Base-by-base conservation (phyloP, 2,888 invertebrate genomes). In the Saturnia pavonia region DNA sequence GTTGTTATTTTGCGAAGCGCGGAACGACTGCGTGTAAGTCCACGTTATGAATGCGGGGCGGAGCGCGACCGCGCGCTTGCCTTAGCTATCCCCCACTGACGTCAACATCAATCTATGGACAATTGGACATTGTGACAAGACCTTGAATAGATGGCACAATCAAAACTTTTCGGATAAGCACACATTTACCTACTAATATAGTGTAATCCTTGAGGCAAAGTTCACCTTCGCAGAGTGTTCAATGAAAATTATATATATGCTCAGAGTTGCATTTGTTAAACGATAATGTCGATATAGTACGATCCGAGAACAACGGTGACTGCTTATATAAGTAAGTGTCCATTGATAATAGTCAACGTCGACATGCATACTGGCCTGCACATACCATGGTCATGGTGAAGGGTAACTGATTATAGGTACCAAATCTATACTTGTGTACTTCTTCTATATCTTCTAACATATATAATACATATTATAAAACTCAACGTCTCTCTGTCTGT, bases 51-150 rank as follows among this genome's bases (percentile, higher is more conserved):
- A 40, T 69, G 69, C 51, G 48, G 40, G 63, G 65, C 42, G 40
- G n/a, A 65, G 4, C 25, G 25, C 57, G 40, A 70, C 27, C 65
- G 34, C 45, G 14, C 40, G 51, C 42, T 63, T 71, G 72, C 71
- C 34, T 69, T 67, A 68, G 67, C 72, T 57, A 68, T 69, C 70
- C 74, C 71, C 63, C 73, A 72, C 68, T 74, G 74, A 75, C 76
- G 74, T 81, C 75, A 54, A 76, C 73, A 70, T 77, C 75, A 83
- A 85, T 87, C 84, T 86, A 85, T 86, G 84, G 80, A 75, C 81
- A 75, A 76, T 34, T 2, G 2, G 34, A 34, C 34, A 34, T 34
- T 69, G 70, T 65, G n/a, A n/a, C 19, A 70, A 70, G 76, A 79
- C 84, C 85, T 86, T 86, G 81, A 82, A 77, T 78, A 71, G 66